These are phyloP conservation scores for Choloepus didactylus DNA, from an alignment of 2,797 vertebrate genomes.

Conservation along the genomic window DNA sequence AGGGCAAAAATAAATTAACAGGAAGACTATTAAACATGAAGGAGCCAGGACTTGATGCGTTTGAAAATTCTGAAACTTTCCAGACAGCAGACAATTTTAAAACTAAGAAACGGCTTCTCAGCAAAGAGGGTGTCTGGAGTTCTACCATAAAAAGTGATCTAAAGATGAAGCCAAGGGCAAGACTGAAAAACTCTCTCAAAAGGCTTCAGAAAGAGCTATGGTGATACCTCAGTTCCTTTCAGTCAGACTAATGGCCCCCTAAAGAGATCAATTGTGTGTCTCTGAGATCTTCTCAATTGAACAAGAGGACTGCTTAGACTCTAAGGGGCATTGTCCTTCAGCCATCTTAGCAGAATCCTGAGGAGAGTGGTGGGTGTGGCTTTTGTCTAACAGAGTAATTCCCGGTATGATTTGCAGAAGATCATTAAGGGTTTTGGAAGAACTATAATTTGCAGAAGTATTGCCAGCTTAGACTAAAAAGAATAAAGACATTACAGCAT, in stretches of 20 bases:
- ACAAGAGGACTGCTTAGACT: not conserved
- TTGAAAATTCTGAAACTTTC: slow-evolving; percentile 8
- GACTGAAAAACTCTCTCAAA: not conserved
- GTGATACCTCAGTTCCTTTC: not conserved
- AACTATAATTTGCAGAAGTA: not conserved
- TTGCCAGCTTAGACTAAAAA: slow-evolving; percentile 33
- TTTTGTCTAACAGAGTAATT: not conserved
- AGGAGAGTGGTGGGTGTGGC: not conserved
- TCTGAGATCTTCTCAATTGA: not conserved
- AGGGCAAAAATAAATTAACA: not conserved
- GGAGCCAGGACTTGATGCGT: not conserved
- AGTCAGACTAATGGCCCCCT: not conserved
- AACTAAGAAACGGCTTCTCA: slow-evolving; percentile 26
- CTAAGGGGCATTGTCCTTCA: not conserved
- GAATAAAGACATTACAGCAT: slow-evolving; percentile 8
- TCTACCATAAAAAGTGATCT: not conserved
- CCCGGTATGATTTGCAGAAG: not conserved
- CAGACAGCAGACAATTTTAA: not conserved
- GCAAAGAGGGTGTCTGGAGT: not conserved
- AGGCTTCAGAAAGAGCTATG: not conserved
- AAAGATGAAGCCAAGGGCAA: not conserved
- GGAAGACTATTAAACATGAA: not conserved
- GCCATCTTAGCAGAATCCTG: not conserved
- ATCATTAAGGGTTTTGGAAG: not conserved
- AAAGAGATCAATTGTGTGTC: not conserved